Conservation (phyloP, 2,797 vertebrate genomes). For the Acanthurus lineatus region DNA sequence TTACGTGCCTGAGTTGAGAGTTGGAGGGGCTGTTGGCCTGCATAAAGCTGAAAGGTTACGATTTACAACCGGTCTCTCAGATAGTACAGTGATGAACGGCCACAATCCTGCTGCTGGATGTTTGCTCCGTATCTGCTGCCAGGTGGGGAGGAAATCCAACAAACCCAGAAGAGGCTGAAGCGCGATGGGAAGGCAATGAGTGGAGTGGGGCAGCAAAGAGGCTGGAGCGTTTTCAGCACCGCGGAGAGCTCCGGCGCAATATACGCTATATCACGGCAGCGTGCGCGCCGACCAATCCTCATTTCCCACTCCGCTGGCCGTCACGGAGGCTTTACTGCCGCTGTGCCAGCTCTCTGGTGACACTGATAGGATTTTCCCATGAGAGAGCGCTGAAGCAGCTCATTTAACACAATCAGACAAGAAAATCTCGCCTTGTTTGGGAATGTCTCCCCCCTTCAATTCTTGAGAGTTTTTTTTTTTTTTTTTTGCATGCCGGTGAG, state of each 20-base stretch:
- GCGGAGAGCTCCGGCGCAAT: constrained; percentile 62
- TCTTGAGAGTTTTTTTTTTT: constrained; percentile 8
- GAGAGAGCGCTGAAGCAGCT: constrained; percentile 65
- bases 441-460: not conserved
- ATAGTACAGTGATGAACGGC: constrained; percentile 51
- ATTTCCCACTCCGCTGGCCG: constrained; percentile 70
- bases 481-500: not conserved
- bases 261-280: constrained; percentile 20
- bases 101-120: constrained; percentile 40
- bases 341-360: constrained; percentile 67
- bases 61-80: constrained; percentile 31
- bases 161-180: constrained; percentile 23
- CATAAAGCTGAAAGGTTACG: constrained; percentile 17
- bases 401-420: constrained; percentile 69
- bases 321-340: constrained; percentile 67
- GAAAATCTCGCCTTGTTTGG: not conserved
- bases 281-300: constrained; percentile 57
- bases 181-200: not conserved
- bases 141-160: constrained; percentile 32
- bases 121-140: constrained; percentile 36
- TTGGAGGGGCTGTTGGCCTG: constrained; percentile 21
- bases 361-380: constrained; percentile 67
- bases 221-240: constrained; percentile 69
- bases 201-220: not conserved
- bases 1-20: constrained; percentile 17